phyloP scores from a whole-genome alignment of 1,140 invertebrate species.

The Aphelenchoides avenae region DNA sequence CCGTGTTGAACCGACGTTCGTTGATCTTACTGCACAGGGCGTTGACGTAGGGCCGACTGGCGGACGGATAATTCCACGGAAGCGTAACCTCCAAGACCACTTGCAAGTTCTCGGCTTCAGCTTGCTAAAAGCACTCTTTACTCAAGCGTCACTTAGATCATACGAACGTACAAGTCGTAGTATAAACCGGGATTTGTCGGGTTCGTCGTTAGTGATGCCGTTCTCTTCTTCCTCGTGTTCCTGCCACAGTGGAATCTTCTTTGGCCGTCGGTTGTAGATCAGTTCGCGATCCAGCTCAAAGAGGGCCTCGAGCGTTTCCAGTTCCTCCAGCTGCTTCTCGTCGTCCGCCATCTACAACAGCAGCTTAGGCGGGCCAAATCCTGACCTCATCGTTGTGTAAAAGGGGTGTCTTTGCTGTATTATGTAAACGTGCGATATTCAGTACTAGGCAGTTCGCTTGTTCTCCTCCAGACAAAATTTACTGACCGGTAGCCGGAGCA shows the following conservation, averaged over 20 bases:
- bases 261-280: background rate
- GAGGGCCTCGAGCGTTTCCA: background rate
- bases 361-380: background rate
- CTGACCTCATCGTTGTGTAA: background rate
- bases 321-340: too few relatives aligned
- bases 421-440: background rate
- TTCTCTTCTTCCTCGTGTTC: background rate
- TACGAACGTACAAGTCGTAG: background rate
- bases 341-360: background rate
- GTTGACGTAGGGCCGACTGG: background rate
- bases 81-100: conserved; percentile 1
- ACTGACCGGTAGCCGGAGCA: too few relatives aligned
- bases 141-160: background rate
- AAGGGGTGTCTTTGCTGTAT: background rate
- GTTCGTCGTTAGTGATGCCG: background rate
- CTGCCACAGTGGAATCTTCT: conserved; percentile 1
- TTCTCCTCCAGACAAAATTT: background rate
- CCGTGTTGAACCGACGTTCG: background rate
- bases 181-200: background rate
- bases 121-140: conserved; percentile 1
- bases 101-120: background rate
- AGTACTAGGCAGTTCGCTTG: background rate
- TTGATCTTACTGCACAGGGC: background rate
- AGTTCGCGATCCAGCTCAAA: background rate
- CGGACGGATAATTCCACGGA: background rate